Conservation (phyloP, 2,113 vertebrate species). For the Eonycteris spelaea region DNA sequence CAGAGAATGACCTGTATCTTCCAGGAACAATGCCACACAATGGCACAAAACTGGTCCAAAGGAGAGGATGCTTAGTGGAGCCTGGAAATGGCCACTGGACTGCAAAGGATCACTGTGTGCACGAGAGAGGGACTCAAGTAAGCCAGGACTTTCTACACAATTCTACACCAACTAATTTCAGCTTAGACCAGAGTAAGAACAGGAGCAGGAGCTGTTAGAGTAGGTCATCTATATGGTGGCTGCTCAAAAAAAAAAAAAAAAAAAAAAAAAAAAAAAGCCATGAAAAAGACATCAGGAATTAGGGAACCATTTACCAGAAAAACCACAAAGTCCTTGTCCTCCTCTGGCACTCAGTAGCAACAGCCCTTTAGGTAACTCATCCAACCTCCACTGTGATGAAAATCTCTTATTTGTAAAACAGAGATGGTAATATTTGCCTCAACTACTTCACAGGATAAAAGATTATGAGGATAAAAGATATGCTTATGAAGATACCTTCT, state of each 20-base stretch:
- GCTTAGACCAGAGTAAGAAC: background rate
- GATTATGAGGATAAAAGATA: background rate
- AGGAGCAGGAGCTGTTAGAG: background rate
- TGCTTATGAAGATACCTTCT: background rate
- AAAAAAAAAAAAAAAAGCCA: background rate
- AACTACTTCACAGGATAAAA: background rate
- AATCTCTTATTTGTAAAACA: background rate
- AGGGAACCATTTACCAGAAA: background rate
- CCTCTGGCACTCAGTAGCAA: background rate
- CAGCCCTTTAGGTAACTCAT: background rate
- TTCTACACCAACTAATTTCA: background rate
- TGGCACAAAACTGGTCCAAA: background rate
- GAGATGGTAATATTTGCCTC: background rate
- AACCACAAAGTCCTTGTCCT: background rate
- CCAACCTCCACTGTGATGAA: background rate
- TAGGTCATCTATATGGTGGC: background rate
- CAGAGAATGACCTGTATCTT: background rate
- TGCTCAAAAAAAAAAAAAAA: background rate
- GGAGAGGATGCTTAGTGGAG: background rate
- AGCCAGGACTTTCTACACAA: background rate
- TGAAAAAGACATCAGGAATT: background rate
- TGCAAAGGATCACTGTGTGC: rapidly evolving
- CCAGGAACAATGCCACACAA: background rate
- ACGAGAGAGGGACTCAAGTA: background rate
- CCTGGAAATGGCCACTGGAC: background rate